Evolutionary conservation across 2,797 vertebrate genomes (phyloP).

Genomic region (Podarcis lilfordi): DNA sequence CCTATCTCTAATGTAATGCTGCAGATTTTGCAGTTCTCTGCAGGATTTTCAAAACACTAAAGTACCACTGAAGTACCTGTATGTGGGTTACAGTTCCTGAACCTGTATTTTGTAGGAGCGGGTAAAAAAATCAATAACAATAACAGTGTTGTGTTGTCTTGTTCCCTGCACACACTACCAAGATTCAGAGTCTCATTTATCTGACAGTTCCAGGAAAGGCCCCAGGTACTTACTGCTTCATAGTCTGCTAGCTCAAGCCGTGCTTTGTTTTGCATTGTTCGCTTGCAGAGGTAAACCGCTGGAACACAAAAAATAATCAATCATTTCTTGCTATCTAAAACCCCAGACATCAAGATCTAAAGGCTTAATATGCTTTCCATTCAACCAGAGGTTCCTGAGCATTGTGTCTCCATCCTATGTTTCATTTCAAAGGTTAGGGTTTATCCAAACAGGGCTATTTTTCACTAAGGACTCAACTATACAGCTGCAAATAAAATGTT

Average conservation of each 20-base stretch:
- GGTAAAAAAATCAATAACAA: neutral
- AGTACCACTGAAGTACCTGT: neutral
- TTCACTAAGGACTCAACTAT: neutral
- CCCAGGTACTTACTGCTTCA: slow-evolving; percentile 89
- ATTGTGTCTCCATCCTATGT: neutral
- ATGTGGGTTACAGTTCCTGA: neutral
- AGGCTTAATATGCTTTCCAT: slow-evolving; percentile 18
- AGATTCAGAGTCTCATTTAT: neutral
- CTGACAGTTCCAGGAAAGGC: slow-evolving; percentile 33
- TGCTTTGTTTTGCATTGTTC: slow-evolving; percentile 99
- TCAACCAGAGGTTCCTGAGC: neutral
- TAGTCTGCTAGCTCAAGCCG: slow-evolving; percentile 97
- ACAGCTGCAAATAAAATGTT: no score
- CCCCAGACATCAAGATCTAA: slow-evolving; percentile 34
- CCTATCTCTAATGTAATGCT: neutral
- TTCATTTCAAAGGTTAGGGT: slow-evolving; percentile 36
- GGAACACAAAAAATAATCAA: slow-evolving; percentile 63
- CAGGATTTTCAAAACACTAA: neutral
- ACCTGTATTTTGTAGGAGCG: neutral
- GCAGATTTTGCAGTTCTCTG: neutral
- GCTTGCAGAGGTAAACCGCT: slow-evolving; percentile 99
- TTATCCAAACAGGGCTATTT: slow-evolving; percentile 7
- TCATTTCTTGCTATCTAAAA: slow-evolving; percentile 46
- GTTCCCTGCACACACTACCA: neutral
- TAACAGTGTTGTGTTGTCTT: neutral